These are phyloP conservation scores for Pheosia tremula DNA, from an alignment of 2,888 invertebrate species.

Conservation along the genomic window DNA sequence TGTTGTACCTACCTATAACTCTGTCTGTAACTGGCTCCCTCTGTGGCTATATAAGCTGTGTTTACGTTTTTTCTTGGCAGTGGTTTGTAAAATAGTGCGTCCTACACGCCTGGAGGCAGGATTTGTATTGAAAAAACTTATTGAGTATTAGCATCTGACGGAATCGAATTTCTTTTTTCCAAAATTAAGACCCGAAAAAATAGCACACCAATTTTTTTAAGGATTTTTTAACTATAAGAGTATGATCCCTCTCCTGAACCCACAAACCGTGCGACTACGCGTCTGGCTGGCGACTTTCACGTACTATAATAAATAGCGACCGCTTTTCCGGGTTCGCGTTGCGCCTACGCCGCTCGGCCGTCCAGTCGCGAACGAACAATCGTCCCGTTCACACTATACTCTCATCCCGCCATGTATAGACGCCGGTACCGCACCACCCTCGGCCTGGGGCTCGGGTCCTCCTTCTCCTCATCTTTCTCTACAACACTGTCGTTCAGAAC, in stretches of 20 bases:
- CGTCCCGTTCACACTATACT: slow-evolving; percentile 50
- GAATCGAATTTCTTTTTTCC: too few relatives aligned
- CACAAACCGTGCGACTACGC: slow-evolving; percentile 45
- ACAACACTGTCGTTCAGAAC: slow-evolving; percentile 74
- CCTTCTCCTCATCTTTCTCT: slow-evolving; percentile 71
- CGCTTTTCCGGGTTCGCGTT: slow-evolving; percentile 73
- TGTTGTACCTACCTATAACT: too few relatives aligned
- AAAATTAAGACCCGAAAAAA: too few relatives aligned
- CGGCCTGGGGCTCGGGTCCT: slow-evolving; percentile 74
- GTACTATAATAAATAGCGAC: slow-evolving; percentile 73
- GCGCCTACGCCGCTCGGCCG: slow-evolving; percentile 59
- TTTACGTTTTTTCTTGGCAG: too few relatives aligned
- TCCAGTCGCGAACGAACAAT: slow-evolving; percentile 65
- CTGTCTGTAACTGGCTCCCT: too few relatives aligned
- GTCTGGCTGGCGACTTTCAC: slow-evolving; percentile 58
- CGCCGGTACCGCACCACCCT: slow-evolving; percentile 79
- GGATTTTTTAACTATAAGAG: too few relatives aligned
- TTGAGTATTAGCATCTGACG: too few relatives aligned
- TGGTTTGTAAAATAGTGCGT: too few relatives aligned
- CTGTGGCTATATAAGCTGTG: too few relatives aligned
- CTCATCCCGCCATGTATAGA: slow-evolving; percentile 64
- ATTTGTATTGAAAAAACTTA: too few relatives aligned
- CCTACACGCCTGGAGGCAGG: too few relatives aligned
- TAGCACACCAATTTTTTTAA: too few relatives aligned
- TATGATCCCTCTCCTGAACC: not conserved